phyloP scores from a whole-genome alignment of 2,113 vertebrate species.

The Cyphomyrus discorhynchus region DNA sequence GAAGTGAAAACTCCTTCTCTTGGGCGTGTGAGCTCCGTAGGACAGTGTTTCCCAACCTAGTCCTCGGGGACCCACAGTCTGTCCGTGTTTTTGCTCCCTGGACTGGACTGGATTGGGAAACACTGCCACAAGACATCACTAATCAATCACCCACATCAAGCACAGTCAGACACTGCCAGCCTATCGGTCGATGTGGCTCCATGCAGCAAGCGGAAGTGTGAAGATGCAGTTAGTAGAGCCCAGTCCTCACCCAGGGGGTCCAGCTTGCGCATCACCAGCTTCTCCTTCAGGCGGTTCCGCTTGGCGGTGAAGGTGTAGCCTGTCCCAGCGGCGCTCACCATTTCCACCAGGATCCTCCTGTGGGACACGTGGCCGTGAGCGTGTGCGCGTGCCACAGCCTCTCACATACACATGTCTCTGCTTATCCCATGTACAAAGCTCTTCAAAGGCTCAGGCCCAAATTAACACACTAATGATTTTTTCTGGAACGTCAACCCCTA shows the following conservation, averaged over 20 bases:
- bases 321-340: conserved; percentile 85
- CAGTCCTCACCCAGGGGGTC: conserved; percentile 80
- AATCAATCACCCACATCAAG: not conserved
- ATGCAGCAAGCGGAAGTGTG: not conserved
- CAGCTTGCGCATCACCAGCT: conserved; percentile 76
- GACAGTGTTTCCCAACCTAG: not conserved
- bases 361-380: not conserved
- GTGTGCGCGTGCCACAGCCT: not conserved
- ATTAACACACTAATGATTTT: not conserved
- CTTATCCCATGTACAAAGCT: not conserved
- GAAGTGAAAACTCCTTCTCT: not conserved
- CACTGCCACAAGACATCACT: not conserved
- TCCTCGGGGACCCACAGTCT: not conserved
- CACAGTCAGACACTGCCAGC: not conserved
- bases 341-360: conserved; percentile 82
- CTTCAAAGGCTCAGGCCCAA: not conserved
- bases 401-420: not conserved
- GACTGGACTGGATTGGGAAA: not conserved
- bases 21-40: not conserved
- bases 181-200: not conserved
- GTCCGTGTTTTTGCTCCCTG: not conserved
- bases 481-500: not conserved
- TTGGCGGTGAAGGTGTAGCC: conserved; percentile 78
- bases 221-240: not conserved
- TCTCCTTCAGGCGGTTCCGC: conserved; percentile 75